Conservation (phyloP, 2,113 vertebrate species). For the Xyliphius kryptos region DNA sequence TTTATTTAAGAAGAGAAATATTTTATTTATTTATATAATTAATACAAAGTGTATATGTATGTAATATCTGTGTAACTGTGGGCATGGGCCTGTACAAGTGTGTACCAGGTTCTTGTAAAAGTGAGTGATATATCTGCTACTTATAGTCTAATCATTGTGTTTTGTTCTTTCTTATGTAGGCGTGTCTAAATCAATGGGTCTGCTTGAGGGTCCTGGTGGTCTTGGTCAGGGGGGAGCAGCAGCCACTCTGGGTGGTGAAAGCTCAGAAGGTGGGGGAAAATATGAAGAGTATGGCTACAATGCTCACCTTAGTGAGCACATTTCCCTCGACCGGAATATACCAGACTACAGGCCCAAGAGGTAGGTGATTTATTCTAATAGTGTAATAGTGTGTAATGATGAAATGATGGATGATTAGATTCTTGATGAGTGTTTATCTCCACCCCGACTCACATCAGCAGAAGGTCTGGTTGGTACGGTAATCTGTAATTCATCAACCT, state of each 20-base stretch:
- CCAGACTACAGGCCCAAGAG: constrained; percentile 95
- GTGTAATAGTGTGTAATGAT: neutral
- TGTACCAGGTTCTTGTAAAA: neutral
- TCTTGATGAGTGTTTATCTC: neutral
- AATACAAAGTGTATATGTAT: too few species aligned
- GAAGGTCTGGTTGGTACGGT: too few species aligned
- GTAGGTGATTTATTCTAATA: constrained; percentile 60
- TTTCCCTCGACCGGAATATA: constrained; percentile 92
- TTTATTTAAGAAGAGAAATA: too few species aligned
- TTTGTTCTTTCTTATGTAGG: constrained; percentile 58
- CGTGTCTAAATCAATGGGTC: constrained; percentile 91
- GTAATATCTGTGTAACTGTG: too few species aligned
- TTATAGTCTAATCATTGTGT: neutral
- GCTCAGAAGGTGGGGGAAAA: constrained; percentile 76
- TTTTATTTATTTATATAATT: too few species aligned
- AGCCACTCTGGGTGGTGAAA: constrained; percentile 82
- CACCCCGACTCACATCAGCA: too few species aligned
- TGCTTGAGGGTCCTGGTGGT: constrained; percentile 95
- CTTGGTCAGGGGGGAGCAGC: constrained; percentile 89
- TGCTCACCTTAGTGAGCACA: constrained; percentile 91
- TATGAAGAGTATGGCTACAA: constrained; percentile 97
- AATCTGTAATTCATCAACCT: too few species aligned
- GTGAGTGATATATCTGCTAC: neutral
- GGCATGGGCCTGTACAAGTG: too few species aligned
- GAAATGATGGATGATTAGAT: neutral